These are phyloP conservation scores for Pemphigus obesinymphae DNA, from an alignment of 1,140 invertebrate genomes.

Conservation along the genomic window DNA sequence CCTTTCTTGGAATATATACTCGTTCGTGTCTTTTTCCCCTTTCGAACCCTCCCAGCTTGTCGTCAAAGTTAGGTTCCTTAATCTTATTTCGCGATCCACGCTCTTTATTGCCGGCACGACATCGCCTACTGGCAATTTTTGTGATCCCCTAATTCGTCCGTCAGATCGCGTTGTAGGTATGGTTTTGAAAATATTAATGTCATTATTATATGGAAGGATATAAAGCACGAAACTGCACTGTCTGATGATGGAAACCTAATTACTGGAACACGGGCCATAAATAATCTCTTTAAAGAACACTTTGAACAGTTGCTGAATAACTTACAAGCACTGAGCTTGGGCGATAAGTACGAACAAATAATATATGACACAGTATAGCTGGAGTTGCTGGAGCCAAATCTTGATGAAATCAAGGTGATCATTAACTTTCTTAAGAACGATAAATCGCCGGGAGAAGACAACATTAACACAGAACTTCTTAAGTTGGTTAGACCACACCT, in stretches of 20 bases:
- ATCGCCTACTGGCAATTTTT: no score
- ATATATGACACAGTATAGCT: not conserved
- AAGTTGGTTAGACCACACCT: not conserved
- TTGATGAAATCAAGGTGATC: not conserved
- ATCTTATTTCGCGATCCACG: no score
- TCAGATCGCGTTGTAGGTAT: no score
- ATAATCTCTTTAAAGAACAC: not conserved
- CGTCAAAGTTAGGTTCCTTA: no score
- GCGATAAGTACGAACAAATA: not conserved
- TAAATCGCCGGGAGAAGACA: not conserved
- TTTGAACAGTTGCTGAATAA: not conserved
- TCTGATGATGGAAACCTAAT: constrained; percentile 10
- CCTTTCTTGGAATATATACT: no score
- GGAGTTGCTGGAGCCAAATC: not conserved
- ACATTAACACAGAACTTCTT: not conserved
- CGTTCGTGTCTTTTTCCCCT: no score
- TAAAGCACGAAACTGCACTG: no score
- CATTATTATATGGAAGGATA: no score
- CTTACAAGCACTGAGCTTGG: not conserved
- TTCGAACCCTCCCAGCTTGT: no score
- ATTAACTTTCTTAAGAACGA: not conserved
- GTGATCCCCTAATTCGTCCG: no score
- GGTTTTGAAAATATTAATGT: no score
- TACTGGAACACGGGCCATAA: constrained; percentile 6
- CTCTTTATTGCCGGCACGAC: no score